Conservation (phyloP, 1,140 invertebrate genomes). For the Coptotermes formosanus region DNA sequence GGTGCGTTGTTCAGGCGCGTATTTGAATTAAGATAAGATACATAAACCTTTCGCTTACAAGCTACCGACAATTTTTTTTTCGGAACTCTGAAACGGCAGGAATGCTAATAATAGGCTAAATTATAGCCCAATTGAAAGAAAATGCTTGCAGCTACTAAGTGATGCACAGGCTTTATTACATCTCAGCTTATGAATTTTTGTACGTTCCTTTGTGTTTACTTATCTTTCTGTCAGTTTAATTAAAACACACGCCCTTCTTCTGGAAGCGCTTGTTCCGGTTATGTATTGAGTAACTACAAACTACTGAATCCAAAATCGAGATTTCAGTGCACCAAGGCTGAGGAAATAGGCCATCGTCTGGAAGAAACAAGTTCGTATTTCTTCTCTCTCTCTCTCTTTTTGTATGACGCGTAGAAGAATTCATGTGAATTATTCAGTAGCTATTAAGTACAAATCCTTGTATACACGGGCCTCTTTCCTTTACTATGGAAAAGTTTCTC, state of each 20-base stretch:
- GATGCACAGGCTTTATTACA: no score
- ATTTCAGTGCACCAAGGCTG: neutral
- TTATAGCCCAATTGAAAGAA: no score
- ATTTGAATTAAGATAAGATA: no score
- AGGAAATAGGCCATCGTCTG: neutral
- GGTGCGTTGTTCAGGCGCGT: no score
- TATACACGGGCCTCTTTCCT: neutral
- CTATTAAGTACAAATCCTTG: conserved; percentile 16
- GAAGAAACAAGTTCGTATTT: conserved; percentile 8
- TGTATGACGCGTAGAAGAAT: neutral
- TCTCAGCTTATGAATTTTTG: no score
- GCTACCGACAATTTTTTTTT: no score
- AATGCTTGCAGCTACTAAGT: no score
- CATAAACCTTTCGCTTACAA: no score
- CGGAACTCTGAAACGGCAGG: no score
- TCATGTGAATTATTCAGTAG: conserved; percentile 16
- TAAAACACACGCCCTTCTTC: neutral
- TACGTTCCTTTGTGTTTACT: no score
- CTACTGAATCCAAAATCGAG: neutral
- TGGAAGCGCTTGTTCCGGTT: neutral
- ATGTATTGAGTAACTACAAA: neutral
- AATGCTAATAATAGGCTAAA: no score
- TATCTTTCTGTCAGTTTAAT: neutral
- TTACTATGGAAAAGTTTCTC: conserved; percentile 3
- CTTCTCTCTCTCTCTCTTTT: neutral